phyloP scores from a whole-genome alignment of 1,140 invertebrate species.

The Campoletis sonorensis region DNA sequence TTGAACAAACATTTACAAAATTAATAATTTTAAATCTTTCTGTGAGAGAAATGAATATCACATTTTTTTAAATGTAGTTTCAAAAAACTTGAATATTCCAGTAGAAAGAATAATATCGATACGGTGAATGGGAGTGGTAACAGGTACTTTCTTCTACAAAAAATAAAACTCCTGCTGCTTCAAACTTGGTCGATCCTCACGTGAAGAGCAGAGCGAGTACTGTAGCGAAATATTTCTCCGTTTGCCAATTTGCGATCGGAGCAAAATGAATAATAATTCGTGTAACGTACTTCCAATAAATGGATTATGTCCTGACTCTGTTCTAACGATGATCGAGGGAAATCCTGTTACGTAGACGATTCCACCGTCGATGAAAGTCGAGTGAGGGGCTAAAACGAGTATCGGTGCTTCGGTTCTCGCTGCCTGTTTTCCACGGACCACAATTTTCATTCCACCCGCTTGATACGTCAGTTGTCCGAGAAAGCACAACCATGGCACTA shows the following conservation, averaged over 20 bases:
- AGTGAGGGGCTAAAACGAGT: constrained; percentile 90
- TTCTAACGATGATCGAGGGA: constrained; percentile 87
- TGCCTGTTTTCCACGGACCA: constrained; percentile 85
- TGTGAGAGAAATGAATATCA: too few species aligned
- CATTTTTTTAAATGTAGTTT: too few species aligned
- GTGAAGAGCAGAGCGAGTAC: background rate
- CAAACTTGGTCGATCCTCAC: too few species aligned
- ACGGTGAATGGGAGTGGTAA: constrained; percentile 54
- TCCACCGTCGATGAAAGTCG: constrained; percentile 90
- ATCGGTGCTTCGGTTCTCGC: constrained; percentile 86
- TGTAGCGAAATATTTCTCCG: background rate
- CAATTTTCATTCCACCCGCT: constrained; percentile 87
- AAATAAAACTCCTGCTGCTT: background rate
- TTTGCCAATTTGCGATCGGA: background rate
- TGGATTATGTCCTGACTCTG: constrained; percentile 86
- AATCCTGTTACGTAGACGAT: constrained; percentile 87
- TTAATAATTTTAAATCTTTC: too few species aligned
- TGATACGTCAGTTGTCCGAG: constrained; percentile 84
- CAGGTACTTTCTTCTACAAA: background rate
- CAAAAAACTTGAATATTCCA: background rate
- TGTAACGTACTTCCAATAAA: constrained; percentile 89
- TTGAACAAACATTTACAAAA: too few species aligned
- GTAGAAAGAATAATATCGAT: constrained; percentile 32
- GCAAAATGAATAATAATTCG: background rate
- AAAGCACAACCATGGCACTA: constrained; percentile 81